These are phyloP conservation scores for Clostera curtula DNA, from an alignment of 2,888 invertebrate species.

Conservation along the genomic window DNA sequence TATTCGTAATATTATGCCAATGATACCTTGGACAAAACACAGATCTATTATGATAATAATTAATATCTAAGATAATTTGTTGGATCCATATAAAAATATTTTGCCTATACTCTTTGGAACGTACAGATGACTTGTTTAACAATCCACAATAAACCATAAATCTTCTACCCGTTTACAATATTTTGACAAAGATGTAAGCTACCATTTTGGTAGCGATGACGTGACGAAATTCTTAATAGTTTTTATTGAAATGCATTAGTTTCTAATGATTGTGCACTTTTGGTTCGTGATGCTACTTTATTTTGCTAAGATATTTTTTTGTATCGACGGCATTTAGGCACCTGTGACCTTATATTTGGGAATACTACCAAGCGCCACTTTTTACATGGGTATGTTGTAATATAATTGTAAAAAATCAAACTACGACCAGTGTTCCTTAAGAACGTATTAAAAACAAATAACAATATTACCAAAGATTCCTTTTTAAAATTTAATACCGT, in stretches of 20 bases:
- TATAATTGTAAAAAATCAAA: too few relatives aligned
- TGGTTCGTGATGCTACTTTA: conserved; percentile 14
- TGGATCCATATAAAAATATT: conserved; percentile 4
- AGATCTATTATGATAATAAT: too few relatives aligned
- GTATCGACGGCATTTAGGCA: not conserved
- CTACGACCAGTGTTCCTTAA: too few relatives aligned
- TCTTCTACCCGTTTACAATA: conserved; percentile 1
- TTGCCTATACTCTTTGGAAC: too few relatives aligned
- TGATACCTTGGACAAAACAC: too few relatives aligned
- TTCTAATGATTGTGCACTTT: conserved; percentile 24
- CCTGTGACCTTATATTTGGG: not conserved
- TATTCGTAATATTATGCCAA: too few relatives aligned
- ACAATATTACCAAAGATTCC: too few relatives aligned
- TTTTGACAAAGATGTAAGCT: conserved; percentile 17
- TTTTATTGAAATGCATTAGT: conserved; percentile 28
- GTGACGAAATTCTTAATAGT: conserved; percentile 19
- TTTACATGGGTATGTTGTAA: too few relatives aligned
- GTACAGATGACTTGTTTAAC: not conserved
- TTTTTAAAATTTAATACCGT: conserved; percentile 12
- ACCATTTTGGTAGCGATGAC: conserved; percentile 26
- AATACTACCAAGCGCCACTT: too few relatives aligned
- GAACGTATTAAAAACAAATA: too few relatives aligned
- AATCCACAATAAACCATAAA: conserved; percentile 5
- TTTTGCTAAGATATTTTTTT: conserved; percentile 8
- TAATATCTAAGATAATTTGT: too few relatives aligned